These are phyloP conservation scores for Pachypeltis micranthus DNA, from an alignment of 1,140 invertebrate genomes.

Conservation along the genomic window DNA sequence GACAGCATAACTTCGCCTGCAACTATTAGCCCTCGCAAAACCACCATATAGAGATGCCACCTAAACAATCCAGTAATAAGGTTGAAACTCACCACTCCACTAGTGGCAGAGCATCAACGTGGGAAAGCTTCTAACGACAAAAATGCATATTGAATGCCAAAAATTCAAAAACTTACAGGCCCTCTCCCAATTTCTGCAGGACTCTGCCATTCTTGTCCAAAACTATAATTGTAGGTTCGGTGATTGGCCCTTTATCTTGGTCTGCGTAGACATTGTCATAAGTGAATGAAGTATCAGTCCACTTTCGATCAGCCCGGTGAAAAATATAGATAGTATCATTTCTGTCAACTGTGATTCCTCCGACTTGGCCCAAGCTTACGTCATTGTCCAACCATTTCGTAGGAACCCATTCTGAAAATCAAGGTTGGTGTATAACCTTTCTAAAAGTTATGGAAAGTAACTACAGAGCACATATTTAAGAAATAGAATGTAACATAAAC, in stretches of 20 bases:
- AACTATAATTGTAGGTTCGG: constrained; percentile 56
- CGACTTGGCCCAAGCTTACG: constrained; percentile 58
- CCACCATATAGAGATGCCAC: too few species aligned
- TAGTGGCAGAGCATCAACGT: too few species aligned
- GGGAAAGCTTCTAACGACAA: too few species aligned
- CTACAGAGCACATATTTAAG: too few species aligned
- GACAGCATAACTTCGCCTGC: too few species aligned
- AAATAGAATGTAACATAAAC: too few species aligned
- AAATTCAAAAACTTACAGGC: constrained; percentile 46
- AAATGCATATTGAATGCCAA: too few species aligned
- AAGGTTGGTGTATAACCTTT: too few species aligned
- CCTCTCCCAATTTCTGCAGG: constrained; percentile 63
- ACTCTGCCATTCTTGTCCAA: constrained; percentile 58
- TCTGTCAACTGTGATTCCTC: constrained; percentile 63
- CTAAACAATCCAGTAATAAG: too few species aligned
- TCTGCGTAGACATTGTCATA: constrained; percentile 41
- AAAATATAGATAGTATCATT: constrained; percentile 68
- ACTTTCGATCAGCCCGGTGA: constrained; percentile 63
- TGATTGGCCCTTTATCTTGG: constrained; percentile 52
- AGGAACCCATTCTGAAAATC: constrained; percentile 34
- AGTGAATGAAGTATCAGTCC: constrained; percentile 56
- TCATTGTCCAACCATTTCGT: constrained; percentile 41
- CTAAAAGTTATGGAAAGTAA: too few species aligned
- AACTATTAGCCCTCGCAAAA: too few species aligned
- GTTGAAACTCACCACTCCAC: too few species aligned